A percentile compares a stretch with the other conserved stretches of the same genome.
phyloP scores from a whole-genome alignment of 2,888 invertebrate species.

The Tetragonula carbonaria region DNA sequence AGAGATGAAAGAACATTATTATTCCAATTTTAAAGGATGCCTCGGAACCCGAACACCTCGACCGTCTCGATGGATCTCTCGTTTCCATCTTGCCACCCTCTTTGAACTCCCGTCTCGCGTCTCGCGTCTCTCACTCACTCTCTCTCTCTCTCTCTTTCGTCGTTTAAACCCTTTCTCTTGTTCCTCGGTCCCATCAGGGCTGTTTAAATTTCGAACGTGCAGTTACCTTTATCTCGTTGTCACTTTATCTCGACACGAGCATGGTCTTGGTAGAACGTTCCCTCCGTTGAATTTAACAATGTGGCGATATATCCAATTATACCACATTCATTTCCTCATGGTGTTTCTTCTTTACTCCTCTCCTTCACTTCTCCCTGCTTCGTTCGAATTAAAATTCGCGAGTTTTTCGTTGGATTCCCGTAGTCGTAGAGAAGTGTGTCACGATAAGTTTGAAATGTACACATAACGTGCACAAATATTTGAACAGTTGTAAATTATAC shows the following conservation, averaged over 20 bases:
- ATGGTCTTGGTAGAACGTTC: not conserved
- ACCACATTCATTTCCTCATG: not conserved
- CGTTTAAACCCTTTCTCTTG: constrained; percentile 34
- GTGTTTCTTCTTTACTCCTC: too few species aligned
- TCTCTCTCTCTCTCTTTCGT: constrained; percentile 23
- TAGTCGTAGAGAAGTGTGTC: not conserved
- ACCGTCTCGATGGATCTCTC: constrained; percentile 68
- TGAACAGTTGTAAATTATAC: too few species aligned
- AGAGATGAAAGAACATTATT: constrained; percentile 82
- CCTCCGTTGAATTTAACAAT: not conserved
- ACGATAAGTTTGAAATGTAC: too few species aligned
- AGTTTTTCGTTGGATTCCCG: too few species aligned
- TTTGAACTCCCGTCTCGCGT: constrained; percentile 56
- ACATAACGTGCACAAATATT: too few species aligned
- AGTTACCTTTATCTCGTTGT: constrained; percentile 76
- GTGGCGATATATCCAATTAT: constrained; percentile 14
- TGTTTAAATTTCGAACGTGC: constrained; percentile 77
- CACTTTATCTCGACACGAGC: constrained; percentile 24
- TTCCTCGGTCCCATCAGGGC: constrained; percentile 38
- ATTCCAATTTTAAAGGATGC: constrained; percentile 83
- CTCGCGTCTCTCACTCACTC: constrained; percentile 22
- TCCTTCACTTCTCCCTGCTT: not conserved
- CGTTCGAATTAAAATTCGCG: not conserved
- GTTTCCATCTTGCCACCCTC: constrained; percentile 71
- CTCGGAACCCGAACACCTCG: constrained; percentile 63